Base-by-base conservation (phyloP, 2,113 vertebrate species). In the Aegotheles bennettii region DNA sequence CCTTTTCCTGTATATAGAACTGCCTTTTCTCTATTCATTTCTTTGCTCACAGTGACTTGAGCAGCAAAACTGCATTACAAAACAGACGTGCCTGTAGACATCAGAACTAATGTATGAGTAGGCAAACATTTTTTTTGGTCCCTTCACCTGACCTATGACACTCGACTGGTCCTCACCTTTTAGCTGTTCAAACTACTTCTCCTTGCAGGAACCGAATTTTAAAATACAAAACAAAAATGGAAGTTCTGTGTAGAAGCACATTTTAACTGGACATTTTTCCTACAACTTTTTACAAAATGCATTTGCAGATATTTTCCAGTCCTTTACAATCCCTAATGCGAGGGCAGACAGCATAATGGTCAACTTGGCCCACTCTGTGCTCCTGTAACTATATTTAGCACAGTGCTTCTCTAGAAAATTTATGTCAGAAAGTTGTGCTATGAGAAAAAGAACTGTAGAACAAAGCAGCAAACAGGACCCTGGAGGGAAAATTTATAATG, bases 201-300 rank as follows among this genome's bases (percentile, higher is more conserved):
- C 29, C 53, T 84, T 47, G 25, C 33, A 40, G 19, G 17, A 87
- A 51, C 23, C 2, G 2, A 90, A 75, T 29, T 23, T 80, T 35
- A 57, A 90, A 53, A 50, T 0, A 2, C 15, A 31, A 23, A 79
- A 20, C 13, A 53, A 69, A 90, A 67, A 2, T 0, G 0, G 48
- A 36, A 85, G 36, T 10, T 76, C 20, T 11, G 7, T 53, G 28
- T 7, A 59, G 15, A 36, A 93, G 25, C 24, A 57, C 5, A 18
- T 76, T 87, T 79, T 36, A 80, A 61, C 16, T 21, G 10, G 10
- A 70, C 0, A 0, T 10, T 88, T 64, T 77, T 54, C 71, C 68
- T 51, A 36, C 31, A 60, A 20, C 1, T 0, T 47, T 38, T 79
- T 54, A 54, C 38, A 75, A 85, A 90, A 70, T 11, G 8, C 21